Percentiles rank a stretch among this genome's conserved stretches.
These are phyloP conservation scores for Bradypus variegatus DNA, from an alignment of 2,797 vertebrate genomes.

Conservation along the genomic window DNA sequence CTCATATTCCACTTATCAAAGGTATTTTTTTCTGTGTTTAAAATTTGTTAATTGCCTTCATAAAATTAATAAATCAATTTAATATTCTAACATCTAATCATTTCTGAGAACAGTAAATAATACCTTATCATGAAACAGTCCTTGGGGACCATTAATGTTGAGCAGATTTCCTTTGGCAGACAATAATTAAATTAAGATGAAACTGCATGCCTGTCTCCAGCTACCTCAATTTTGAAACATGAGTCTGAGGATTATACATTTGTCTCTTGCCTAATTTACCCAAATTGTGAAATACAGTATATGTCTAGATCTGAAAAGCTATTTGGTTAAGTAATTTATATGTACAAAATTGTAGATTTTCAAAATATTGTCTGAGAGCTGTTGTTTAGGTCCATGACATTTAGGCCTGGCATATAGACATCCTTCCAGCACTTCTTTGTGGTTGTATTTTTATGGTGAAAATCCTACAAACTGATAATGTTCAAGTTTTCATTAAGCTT, in stretches of 20 bases:
- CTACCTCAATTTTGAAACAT: not conserved
- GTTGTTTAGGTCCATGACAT: not conserved
- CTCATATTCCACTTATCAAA: not conserved
- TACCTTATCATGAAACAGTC: not conserved
- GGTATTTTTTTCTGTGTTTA: not conserved
- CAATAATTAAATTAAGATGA: not conserved
- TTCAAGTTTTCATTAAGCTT: not conserved
- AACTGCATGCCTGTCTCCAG: not conserved
- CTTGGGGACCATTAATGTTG: not conserved
- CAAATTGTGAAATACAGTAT: not conserved
- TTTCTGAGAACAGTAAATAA: not conserved
- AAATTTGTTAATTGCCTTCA: not conserved
- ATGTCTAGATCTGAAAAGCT: not conserved
- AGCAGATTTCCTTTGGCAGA: not conserved
- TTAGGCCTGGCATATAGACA: too few relatives aligned
- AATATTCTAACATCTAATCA: not conserved
- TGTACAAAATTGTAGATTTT: not conserved
- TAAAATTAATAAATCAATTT: not conserved
- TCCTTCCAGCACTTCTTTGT: not conserved
- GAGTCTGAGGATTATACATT: not conserved
- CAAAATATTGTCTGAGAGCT: not conserved
- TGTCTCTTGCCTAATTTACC: not conserved
- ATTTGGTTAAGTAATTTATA: not conserved
- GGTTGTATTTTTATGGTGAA: not conserved
- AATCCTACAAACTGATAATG: not conserved